Conservation (phyloP, 2,888 invertebrate species). For the Acanthosepion esculentum region DNA sequence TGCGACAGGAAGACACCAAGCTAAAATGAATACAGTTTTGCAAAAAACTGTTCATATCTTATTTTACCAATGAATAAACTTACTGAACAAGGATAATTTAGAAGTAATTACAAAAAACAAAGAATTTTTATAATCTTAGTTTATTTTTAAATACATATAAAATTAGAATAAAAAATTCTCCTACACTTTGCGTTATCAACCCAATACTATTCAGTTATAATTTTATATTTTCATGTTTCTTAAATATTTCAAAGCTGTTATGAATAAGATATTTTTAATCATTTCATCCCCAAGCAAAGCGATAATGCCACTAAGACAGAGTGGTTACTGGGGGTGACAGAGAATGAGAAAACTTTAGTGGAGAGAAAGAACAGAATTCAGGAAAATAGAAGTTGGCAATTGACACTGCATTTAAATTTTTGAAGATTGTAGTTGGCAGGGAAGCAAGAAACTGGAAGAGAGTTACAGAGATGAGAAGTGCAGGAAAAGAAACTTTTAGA, state of each 20-base stretch:
- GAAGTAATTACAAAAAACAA: too few species aligned
- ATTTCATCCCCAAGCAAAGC: too few species aligned
- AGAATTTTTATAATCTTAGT: not conserved
- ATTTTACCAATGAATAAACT: slow-evolving; percentile 13
- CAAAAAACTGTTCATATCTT: not conserved
- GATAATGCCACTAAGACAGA: too few species aligned
- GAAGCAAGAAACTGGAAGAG: too few species aligned
- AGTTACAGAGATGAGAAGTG: too few species aligned
- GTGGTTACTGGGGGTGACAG: too few species aligned
- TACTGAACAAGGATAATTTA: not conserved
- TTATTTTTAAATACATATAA: not conserved
- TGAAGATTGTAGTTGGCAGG: too few species aligned
- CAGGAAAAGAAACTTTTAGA: too few species aligned
- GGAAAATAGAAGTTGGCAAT: too few species aligned
- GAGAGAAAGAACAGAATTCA: too few species aligned
- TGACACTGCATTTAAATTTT: too few species aligned
- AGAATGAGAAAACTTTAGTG: too few species aligned
- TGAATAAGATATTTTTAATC: not conserved
- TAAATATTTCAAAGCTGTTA: not conserved
- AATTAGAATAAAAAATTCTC: not conserved
- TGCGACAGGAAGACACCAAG: not conserved
- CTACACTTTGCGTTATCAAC: slow-evolving; percentile 2
- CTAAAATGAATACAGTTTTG: not conserved
- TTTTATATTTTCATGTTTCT: not conserved
- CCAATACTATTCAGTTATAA: not conserved